These are phyloP conservation scores for Drosophila austrosaltans DNA, from an alignment of 2,888 invertebrate species.

Conservation along the genomic window DNA sequence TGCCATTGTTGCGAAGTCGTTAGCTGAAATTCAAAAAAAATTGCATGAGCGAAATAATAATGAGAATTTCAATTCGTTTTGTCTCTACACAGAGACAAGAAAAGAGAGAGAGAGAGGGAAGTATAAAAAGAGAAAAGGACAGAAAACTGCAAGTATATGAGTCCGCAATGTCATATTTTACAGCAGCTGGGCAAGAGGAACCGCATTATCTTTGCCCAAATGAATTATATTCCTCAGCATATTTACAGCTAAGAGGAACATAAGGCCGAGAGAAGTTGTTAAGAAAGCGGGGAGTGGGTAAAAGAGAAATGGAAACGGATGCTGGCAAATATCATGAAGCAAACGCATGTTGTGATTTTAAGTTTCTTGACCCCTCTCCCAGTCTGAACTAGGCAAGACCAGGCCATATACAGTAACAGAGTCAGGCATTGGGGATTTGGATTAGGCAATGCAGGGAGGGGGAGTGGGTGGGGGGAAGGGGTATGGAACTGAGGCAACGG, in stretches of 20 bases:
- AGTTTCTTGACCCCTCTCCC: conserved; percentile 59
- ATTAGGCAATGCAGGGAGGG: conserved; percentile 50
- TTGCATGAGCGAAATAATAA: conserved; percentile 64
- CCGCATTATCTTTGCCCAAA: conserved; percentile 60
- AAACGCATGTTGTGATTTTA: conserved; percentile 69
- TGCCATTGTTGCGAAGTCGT: conserved; percentile 33
- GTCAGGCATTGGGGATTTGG: conserved; percentile 31
- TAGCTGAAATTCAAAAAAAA: conserved; percentile 40
- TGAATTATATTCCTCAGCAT: conserved; percentile 69
- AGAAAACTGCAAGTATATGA: conserved; percentile 20
- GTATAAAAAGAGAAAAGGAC: neutral
- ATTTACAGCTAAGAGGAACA: conserved; percentile 59
- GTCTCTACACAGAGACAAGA: conserved; percentile 16
- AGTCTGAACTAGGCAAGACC: neutral
- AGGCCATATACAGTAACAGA: neutral
- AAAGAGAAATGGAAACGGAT: conserved; percentile 47
- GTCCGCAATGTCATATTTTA: conserved; percentile 43
- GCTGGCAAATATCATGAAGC: conserved; percentile 63
- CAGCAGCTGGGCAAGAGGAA: conserved; percentile 50
- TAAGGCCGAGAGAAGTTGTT: neutral
- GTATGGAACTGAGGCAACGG: conserved; percentile 22
- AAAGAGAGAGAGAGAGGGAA: neutral
- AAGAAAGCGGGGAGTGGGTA: neutral
- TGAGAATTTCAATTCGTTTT: conserved; percentile 53
- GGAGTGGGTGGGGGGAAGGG: too few species aligned